These are phyloP conservation scores for Mamestra configurata DNA, from an alignment of 1,140 invertebrate genomes.

Conservation along the genomic window DNA sequence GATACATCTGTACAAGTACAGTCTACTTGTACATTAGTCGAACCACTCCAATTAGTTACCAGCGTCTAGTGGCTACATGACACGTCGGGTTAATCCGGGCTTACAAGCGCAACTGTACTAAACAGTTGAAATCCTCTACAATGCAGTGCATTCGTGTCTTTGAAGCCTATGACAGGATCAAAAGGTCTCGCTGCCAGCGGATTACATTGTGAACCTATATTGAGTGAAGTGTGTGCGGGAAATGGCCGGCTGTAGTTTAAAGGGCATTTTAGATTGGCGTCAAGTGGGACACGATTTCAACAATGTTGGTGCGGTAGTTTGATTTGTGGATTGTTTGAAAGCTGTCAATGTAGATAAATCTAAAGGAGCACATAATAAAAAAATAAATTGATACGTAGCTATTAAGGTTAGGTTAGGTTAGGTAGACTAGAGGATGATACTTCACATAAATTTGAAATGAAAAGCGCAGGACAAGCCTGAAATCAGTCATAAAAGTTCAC, in stretches of 20 bases:
- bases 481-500: slow-evolving; percentile 27
- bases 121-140: slow-evolving; percentile 73
- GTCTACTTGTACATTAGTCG: slow-evolving; percentile 59
- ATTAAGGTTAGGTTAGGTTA: background rate
- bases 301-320: slow-evolving; percentile 14
- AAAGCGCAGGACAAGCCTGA: background rate
- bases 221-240: slow-evolving; percentile 42
- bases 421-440: background rate
- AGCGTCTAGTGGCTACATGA: slow-evolving; percentile 71
- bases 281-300: slow-evolving; percentile 22
- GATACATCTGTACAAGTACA: slow-evolving; percentile 41
- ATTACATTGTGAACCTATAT: slow-evolving; percentile 62
- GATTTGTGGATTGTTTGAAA: background rate
- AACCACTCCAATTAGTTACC: slow-evolving; percentile 69
- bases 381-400: background rate
- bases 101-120: slow-evolving; percentile 75
- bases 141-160: slow-evolving; percentile 79
- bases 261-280: slow-evolving; percentile 45
- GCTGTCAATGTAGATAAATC: background rate
- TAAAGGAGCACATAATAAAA: too few relatives aligned
- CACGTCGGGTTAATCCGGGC: slow-evolving; percentile 78
- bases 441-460: background rate
- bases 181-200: slow-evolving; percentile 68
- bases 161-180: slow-evolving; percentile 83
- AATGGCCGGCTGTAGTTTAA: slow-evolving; percentile 30